Conservation (phyloP, 1,140 invertebrate genomes). For the Drosophila gunungcola region DNA sequence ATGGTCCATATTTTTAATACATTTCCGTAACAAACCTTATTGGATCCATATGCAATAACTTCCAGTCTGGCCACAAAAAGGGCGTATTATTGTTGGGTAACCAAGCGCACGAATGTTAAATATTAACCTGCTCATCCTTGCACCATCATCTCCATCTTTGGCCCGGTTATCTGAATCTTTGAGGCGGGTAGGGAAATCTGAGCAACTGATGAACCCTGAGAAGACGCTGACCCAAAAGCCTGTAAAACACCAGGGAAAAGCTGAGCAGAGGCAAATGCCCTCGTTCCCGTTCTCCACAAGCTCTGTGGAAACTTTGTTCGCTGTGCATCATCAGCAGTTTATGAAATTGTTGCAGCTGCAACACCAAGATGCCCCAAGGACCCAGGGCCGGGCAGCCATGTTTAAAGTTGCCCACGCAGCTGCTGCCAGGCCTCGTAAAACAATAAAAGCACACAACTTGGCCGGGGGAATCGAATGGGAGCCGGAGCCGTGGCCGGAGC, state of each 20-base stretch:
- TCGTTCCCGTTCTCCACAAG: not conserved
- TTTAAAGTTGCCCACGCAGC: constrained; percentile 49
- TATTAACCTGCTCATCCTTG: constrained; percentile 2
- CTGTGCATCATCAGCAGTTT: constrained; percentile 63
- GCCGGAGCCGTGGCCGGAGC: not conserved
- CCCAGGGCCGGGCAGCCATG: constrained; percentile 15
- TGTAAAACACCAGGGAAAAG: not conserved
- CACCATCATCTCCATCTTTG: not conserved
- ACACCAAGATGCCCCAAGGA: constrained; percentile 49
- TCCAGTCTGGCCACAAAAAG: no score
- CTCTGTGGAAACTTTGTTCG: constrained; percentile 33
- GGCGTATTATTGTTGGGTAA: constrained; percentile 1
- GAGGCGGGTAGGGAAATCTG: not conserved
- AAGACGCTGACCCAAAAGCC: not conserved
- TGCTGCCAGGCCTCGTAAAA: constrained; percentile 57
- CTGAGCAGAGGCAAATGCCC: not conserved
- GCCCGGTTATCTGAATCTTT: not conserved
- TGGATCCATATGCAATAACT: no score
- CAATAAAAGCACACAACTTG: constrained; percentile 53
- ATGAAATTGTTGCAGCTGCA: constrained; percentile 65
- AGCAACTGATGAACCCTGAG: not conserved
- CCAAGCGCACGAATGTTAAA: not conserved
- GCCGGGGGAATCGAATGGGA: constrained; percentile 17
- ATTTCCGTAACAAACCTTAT: no score
- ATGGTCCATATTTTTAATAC: no score